These are phyloP conservation scores for Paracanthobrama guichenoti DNA, from an alignment of 2,113 vertebrate species.

Conservation along the genomic window DNA sequence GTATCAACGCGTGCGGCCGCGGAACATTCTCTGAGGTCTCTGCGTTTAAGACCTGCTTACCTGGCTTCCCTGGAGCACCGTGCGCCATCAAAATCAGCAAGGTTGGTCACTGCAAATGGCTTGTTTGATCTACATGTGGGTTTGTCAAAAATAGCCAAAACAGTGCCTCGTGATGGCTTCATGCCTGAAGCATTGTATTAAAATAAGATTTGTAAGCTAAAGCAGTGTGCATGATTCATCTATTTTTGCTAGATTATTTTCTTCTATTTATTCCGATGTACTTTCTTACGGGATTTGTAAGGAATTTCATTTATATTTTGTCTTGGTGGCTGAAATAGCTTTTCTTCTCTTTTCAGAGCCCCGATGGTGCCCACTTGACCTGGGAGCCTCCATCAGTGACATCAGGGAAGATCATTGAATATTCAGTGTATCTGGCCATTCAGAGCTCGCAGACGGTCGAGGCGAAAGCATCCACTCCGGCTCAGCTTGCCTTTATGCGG, in stretches of 20 bases:
- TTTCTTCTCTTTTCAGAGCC: slow-evolving; percentile 68
- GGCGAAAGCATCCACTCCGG: slow-evolving; percentile 72
- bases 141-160: not conserved
- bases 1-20: slow-evolving; percentile 80
- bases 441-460: slow-evolving; percentile 77
- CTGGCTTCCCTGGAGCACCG: slow-evolving; percentile 82
- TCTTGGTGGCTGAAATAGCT: not conserved
- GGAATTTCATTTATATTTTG: not conserved
- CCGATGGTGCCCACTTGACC: slow-evolving; percentile 82
- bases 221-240: too few species aligned
- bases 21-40: slow-evolving; percentile 82
- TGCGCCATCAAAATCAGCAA: slow-evolving; percentile 87
- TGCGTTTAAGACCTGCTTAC: slow-evolving; percentile 82
- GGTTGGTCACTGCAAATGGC: slow-evolving; percentile 57
- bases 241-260: too few species aligned
- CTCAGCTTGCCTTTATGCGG: slow-evolving; percentile 83
- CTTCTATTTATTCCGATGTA: too few species aligned
- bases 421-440: slow-evolving; percentile 83
- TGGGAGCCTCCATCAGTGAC: slow-evolving; percentile 85
- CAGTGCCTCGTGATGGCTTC: too few species aligned
- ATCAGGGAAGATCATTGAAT: slow-evolving; percentile 82
- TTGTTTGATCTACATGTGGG: not conserved
- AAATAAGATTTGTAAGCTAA: too few species aligned
- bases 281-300: too few species aligned
- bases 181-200: too few species aligned